These are phyloP conservation scores for Eurosta solidaginis DNA, from an alignment of 1,140 invertebrate genomes.

Conservation along the genomic window DNA sequence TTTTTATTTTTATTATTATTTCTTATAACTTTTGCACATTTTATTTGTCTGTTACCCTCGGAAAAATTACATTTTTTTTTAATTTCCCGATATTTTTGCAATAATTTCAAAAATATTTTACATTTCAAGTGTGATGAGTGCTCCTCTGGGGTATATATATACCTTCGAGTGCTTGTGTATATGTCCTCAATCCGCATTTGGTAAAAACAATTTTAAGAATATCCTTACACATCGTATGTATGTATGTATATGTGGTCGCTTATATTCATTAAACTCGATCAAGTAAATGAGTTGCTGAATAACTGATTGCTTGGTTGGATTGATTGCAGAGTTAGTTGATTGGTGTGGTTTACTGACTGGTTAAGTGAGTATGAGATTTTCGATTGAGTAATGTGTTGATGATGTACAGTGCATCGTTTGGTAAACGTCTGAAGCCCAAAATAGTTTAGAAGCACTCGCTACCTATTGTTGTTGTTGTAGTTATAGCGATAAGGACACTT, in stretches of 20 bases:
- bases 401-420: too few species aligned
- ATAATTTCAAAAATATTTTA: neutral
- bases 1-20: neutral
- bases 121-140: neutral
- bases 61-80: constrained; percentile 1
- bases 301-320: neutral
- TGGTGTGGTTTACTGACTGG: constrained; percentile 12
- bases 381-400: neutral
- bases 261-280: constrained; percentile 5
- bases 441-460: too few species aligned
- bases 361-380: constrained; percentile 1
- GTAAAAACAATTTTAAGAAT: neutral
- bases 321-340: constrained; percentile 16
- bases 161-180: neutral
- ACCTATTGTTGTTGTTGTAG: too few species aligned
- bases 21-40: neutral
- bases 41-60: neutral
- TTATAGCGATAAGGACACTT: too few species aligned
- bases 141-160: neutral
- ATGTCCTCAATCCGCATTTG: neutral
- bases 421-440: too few species aligned
- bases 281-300: constrained; percentile 21
- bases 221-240: neutral
- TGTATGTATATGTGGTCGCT: neutral
- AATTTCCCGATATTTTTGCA: neutral